These are phyloP conservation scores for Myrmecobius fasciatus DNA, from an alignment of 2,113 vertebrate genomes.

Conservation along the genomic window DNA sequence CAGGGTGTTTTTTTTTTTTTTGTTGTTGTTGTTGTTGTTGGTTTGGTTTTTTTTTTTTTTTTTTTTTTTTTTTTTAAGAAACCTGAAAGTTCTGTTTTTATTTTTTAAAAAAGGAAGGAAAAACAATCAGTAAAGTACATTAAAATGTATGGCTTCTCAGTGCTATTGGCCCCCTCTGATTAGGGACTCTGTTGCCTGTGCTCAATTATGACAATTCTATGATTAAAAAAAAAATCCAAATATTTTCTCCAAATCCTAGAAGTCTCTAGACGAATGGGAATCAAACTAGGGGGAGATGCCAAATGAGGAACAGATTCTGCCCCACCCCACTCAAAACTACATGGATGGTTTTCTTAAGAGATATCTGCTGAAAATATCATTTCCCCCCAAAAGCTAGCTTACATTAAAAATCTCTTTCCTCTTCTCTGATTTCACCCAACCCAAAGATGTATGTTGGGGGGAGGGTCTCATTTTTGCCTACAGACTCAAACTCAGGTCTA, in stretches of 20 bases:
- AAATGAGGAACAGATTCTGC: background rate
- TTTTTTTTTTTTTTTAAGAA: conserved; percentile 47
- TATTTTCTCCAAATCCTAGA: conserved; percentile 20
- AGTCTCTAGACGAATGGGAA: conserved; percentile 44
- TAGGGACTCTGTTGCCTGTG: conserved; percentile 43
- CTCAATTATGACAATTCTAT: conserved; percentile 49
- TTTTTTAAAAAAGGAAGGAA: conserved; percentile 61
- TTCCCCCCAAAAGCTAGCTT: conserved; percentile 36
- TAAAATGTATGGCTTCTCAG: conserved; percentile 64
- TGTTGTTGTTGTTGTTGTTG: background rate
- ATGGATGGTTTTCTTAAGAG: conserved; percentile 44
- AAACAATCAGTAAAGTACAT: conserved; percentile 61
- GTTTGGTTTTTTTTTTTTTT: background rate
- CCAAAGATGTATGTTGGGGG: background rate
- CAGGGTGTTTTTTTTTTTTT: background rate
- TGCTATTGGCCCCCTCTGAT: conserved; percentile 61
- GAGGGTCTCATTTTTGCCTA: background rate
- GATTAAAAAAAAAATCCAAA: conserved; percentile 50
- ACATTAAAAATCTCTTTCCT: conserved; percentile 19
- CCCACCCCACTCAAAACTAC: conserved; percentile 47
- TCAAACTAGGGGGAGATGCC: conserved; percentile 22
- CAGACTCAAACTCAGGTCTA: background rate
- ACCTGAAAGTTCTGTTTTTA: conserved; percentile 75
- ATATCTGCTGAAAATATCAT: conserved; percentile 5
- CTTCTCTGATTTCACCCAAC: conserved; percentile 15